Percentiles rank a stretch among this genome's conserved stretches.
These are phyloP conservation scores for Bombus ignitus DNA, from an alignment of 1,140 invertebrate genomes.

Conservation along the genomic window DNA sequence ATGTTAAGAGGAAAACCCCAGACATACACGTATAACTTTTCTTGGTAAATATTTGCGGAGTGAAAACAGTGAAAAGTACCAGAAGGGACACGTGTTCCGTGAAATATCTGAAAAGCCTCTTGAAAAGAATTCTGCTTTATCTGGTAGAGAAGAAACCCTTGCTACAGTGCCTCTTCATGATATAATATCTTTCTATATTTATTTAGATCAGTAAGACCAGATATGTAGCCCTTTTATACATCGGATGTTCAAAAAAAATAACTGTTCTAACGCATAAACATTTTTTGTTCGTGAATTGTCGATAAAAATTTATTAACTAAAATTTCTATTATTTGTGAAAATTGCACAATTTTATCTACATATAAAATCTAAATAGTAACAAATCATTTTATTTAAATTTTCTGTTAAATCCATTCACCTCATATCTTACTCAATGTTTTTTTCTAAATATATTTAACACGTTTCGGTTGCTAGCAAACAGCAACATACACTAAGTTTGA, in stretches of 20 bases:
- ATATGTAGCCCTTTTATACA: not conserved
- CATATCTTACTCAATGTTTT: no score
- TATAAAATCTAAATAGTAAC: no score
- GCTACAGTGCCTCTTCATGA: not conserved
- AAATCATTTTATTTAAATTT: no score
- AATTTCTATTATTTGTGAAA: no score
- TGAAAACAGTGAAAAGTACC: not conserved
- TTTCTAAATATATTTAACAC: no score
- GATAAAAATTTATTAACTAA: not conserved
- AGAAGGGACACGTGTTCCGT: constrained; percentile 11
- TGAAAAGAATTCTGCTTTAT: not conserved
- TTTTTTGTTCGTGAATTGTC: no score
- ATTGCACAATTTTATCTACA: no score
- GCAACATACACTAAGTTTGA: no score
- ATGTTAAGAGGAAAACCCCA: not conserved
- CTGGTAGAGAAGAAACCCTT: not conserved
- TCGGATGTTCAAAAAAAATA: not conserved
- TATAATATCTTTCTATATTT: not conserved
- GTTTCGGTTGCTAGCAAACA: no score
- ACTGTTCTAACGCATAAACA: no score
- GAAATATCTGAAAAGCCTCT: constrained; percentile 1
- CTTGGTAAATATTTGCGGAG: constrained; percentile 3
- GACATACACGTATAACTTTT: not conserved
- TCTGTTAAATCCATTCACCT: no score
- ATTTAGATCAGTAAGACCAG: not conserved